A percentile compares a stretch with the other conserved stretches of the same genome.
Conservation (phyloP, 2,888 invertebrate genomes). For the Smittia aterrima region DNA sequence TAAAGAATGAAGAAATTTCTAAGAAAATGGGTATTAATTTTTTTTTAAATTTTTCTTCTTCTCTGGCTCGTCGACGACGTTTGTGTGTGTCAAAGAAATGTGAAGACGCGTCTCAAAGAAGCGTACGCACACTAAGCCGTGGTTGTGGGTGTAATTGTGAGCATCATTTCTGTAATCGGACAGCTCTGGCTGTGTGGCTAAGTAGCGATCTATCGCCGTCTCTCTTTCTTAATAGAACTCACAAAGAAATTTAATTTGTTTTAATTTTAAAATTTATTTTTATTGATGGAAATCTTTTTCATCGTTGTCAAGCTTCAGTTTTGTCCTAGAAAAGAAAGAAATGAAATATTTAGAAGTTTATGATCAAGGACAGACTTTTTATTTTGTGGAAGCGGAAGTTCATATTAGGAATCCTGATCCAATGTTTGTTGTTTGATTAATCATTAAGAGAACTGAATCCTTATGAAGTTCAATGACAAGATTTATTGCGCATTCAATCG, state of each 20-base stretch:
- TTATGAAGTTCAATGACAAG: neutral
- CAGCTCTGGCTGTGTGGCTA: neutral
- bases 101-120: neutral
- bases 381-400: no score
- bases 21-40: constrained; percentile 41
- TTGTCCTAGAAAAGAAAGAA: neutral
- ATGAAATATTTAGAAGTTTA: no score
- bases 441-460: neutral
- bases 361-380: no score
- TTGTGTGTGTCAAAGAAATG: constrained; percentile 9
- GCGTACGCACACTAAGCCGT: neutral
- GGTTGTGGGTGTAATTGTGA: constrained; percentile 30
- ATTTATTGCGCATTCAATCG: neutral
- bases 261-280: constrained; percentile 20
- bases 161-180: neutral
- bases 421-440: neutral
- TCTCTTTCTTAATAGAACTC: neutral
- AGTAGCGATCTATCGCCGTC: constrained; percentile 8
- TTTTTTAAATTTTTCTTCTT: constrained; percentile 7
- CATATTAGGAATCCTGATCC: neutral
- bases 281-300: neutral
- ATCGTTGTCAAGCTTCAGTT: neutral
- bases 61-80: neutral
- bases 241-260: constrained; percentile 14
- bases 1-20: constrained; percentile 30